Evolutionary conservation across 2,797 vertebrate genomes (phyloP), one percentile per base, ranked within the genome.

Genomic region (Buceros bicornis): DNA sequence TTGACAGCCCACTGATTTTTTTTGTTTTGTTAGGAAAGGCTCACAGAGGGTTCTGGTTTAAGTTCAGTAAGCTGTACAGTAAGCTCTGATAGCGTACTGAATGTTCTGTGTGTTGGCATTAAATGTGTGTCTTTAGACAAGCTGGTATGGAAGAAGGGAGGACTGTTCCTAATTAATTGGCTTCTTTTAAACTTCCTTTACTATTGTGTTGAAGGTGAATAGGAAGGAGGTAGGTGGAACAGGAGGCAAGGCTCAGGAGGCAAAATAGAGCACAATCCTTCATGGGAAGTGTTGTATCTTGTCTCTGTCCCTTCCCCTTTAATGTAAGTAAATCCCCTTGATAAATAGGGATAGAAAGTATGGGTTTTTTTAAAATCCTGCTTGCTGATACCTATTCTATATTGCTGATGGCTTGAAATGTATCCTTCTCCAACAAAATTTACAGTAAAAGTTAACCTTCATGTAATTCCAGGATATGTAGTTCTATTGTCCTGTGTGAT

Each of bases 281-380:
- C 20, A 16, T 20, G 33, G 22, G 22, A 70, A 74, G 18, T 13
- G 8, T 92, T 0, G 0, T 28, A 18, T 47, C n/a, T 89, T 53
- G 11, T 37, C 33, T 76, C 12, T 73, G 5, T 53, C 35, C 21
- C 45, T 81, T 78, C 26, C 29, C 54, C 11, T 54, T 54, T 13
- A 22, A 2, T 40, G 1, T 37, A 33, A 47, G 8, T 8, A 24
- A 73, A 10, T 50, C 29, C 17, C 31, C 79, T 54, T 45, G 67
- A 70, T 42, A 73, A 70, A 51, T 1, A 47, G 22, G 31, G 13
- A 8, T 62, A 16, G 24, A 62, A 56, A 33, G 5, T 12, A 71
- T 25, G 5, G 5, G 25, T 3, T 2, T 17, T 26, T 6, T 48
- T 31, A 20, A 5, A 56, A 53, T 70, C 40, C 3, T 31, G 0